Base-by-base conservation (phyloP, 2,888 invertebrate genomes). In the Germaria angustata region DNA sequence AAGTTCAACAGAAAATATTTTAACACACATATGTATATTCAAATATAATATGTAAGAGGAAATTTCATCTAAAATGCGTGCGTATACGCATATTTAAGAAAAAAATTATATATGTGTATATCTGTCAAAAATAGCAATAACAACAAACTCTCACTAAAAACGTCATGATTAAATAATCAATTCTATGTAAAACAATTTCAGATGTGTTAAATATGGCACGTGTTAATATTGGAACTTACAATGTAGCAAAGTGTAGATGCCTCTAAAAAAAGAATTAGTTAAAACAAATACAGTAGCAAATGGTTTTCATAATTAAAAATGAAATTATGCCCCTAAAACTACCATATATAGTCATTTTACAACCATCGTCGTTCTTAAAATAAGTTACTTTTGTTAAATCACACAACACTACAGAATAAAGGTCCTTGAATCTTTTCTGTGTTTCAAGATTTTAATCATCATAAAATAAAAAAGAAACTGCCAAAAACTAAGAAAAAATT, bases 161-260 rank as follows among this genome's bases (percentile, higher is more conserved):
- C 63, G 69, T 57, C 32, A 57, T 80, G 66, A 73, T 73, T 72
- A 73, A 80, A 80, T 80, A 80, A 73, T 80, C 65, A 79, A 66
- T 51, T 59, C 24, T 24, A n/a, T n/a, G 24, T 17, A 44, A 44
- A 65, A 53, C 7, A 51, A 34, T 17, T 24, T 4, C 11, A 28
- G 36, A 63, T 41, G 39, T 73, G 36, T 34, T 46, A 66, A 55
- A 79, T 57, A 53, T 61, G 57, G 39, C 72, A 80, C 59, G 72
- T 80, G 79, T 68, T 65, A 73, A 73, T 63, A 15, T 44, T 2
- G 15, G 2, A 28, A 22, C 17, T 20, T 34, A 41, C 20, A 28
- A 41, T 9, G n/a, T 9, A 32, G 17, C 9, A 20, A 11, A 9
- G 2, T 68, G 5, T 28, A 9, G 9, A 71, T 34, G 1, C 7